phyloP scores from a whole-genome alignment of 2,888 invertebrate genomes.

The Eupithecia dodoneata region DNA sequence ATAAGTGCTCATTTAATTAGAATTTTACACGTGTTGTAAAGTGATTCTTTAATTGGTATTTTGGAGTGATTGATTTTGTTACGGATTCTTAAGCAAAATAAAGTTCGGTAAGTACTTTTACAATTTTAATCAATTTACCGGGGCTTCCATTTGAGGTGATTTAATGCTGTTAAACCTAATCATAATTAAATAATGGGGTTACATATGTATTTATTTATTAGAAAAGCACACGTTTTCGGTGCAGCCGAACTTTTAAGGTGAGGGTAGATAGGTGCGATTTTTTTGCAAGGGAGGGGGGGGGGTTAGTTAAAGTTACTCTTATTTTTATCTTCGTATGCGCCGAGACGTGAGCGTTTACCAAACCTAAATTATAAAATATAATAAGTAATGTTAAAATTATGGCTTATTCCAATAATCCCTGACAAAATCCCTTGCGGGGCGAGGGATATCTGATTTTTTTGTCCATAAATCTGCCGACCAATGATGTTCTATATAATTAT shows the following conservation, averaged over 20 bases:
- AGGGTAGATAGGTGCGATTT: neutral
- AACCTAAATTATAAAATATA: neutral
- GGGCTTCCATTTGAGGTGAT: neutral
- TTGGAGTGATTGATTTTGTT: neutral
- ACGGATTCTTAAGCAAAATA: neutral
- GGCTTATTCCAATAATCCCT: too few relatives aligned
- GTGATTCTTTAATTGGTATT: neutral
- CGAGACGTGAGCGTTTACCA: neutral
- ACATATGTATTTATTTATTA: neutral
- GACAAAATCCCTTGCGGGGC: too few relatives aligned
- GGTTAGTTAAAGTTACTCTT: neutral
- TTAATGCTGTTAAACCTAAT: neutral
- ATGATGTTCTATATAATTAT: too few relatives aligned
- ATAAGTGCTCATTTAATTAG: slow-evolving; percentile 22
- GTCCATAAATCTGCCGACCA: too few relatives aligned
- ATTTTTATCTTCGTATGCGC: neutral
- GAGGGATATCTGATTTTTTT: too few relatives aligned
- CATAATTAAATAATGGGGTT: neutral
- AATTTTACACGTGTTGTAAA: neutral
- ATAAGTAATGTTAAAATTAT: too few relatives aligned
- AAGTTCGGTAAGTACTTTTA: neutral
- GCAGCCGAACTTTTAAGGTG: neutral
- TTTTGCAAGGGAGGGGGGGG: too few relatives aligned
- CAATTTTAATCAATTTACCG: neutral
- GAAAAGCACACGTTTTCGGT: neutral